Evolutionary conservation across 30 jellyfish, hydroid and myxozoan species (phyloP).

Genomic region (Cassiopea xamachana): DNA sequence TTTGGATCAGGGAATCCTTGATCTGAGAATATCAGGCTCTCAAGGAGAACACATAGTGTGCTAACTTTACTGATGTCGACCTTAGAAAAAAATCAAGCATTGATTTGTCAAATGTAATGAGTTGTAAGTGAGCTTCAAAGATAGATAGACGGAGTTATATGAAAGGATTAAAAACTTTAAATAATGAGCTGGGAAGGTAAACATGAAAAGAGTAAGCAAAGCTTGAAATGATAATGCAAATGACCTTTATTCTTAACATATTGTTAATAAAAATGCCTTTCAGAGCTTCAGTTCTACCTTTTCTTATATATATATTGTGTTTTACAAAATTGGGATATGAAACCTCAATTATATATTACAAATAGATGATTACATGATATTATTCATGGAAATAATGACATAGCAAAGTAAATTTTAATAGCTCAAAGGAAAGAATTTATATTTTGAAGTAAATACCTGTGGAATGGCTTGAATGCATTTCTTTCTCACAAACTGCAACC

Average conservation of each 20-base stretch:
- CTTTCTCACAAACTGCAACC: conserved; percentile 71
- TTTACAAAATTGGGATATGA: no score
- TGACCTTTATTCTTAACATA: no score
- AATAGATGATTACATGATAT: background rate
- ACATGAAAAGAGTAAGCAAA: no score
- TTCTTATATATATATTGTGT: no score
- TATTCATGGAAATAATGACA: background rate
- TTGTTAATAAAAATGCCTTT: no score
- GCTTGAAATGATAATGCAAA: no score
- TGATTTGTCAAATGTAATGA: background rate
- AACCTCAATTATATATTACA: no score
- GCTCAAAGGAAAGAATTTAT: background rate
- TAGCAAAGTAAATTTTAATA: background rate
- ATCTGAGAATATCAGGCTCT: conserved; percentile 71
- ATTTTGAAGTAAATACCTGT: conserved; percentile 61
- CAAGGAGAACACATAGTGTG: conserved; percentile 85
- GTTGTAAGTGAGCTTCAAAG: no score
- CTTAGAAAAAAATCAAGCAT: conserved; percentile 9
- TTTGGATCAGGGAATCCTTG: conserved; percentile 78
- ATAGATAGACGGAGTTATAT: no score
- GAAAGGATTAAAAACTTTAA: no score
- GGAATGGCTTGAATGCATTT: conserved; percentile 91
- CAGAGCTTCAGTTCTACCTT: no score
- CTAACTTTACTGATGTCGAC: conserved; percentile 93
- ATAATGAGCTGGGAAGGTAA: no score